Evolutionary conservation across 1,140 invertebrate species (phyloP).

Genomic region (Drosophila bocki): DNA sequence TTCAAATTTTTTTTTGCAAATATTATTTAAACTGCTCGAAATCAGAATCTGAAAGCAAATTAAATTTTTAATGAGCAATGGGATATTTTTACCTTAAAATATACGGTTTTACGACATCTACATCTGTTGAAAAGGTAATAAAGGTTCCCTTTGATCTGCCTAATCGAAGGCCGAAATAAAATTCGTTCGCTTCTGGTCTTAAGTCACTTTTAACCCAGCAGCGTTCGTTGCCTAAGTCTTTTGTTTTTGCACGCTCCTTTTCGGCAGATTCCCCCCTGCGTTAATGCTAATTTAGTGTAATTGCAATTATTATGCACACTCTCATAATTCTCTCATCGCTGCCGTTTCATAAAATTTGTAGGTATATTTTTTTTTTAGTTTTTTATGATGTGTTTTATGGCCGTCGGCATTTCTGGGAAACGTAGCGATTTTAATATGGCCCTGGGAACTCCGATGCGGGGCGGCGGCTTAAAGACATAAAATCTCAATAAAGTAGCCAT

Average conservation of each 20-base stretch:
- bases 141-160: slow-evolving; percentile 75
- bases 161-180: slow-evolving; percentile 77
- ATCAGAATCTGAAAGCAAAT: background rate
- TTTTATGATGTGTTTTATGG: slow-evolving; percentile 77
- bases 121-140: slow-evolving; percentile 77
- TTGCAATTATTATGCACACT: slow-evolving; percentile 66
- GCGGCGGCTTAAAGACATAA: slow-evolving; percentile 76
- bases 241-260: slow-evolving; percentile 53
- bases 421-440: slow-evolving; percentile 52
- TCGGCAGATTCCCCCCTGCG: slow-evolving; percentile 20
- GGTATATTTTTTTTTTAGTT: slow-evolving; percentile 50
- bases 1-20: background rate
- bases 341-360: slow-evolving; percentile 14
- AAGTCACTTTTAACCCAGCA: slow-evolving; percentile 16
- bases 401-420: slow-evolving; percentile 74
- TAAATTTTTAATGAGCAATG: background rate
- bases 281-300: slow-evolving; percentile 81
- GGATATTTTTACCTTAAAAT: background rate
- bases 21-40: background rate
- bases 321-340: slow-evolving; percentile 63
- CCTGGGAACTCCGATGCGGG: slow-evolving; percentile 52
- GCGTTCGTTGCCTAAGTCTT: slow-evolving; percentile 80
- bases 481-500: slow-evolving; percentile 80
- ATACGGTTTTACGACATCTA: slow-evolving; percentile 22
- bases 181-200: slow-evolving; percentile 66